Evolutionary conservation across 1,140 invertebrate species (phyloP), one percentile per base, ranked within the genome.

Genomic region (Arctopsyche grandis): DNA sequence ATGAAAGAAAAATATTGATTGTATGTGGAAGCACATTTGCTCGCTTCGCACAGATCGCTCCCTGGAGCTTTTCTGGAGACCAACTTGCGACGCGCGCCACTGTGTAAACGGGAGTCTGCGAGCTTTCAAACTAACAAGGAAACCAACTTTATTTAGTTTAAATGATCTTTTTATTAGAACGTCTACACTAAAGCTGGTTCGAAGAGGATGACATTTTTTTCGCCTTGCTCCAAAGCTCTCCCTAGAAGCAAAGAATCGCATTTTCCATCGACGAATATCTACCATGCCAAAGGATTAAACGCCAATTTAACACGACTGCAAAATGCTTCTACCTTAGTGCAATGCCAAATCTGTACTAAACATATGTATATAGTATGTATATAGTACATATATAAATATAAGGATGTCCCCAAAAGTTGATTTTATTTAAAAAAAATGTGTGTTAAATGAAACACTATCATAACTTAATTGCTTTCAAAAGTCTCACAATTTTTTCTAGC

Each of bases 121-220:
- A 74, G 78, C 78, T 74, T 75, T 79, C 78, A 76, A 79, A 79
- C 78, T 79, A 79, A 79, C 78, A 79, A 79, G 78, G 73, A 75
- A 79, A 79, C 48, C 71, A 76, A 79, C 78, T 79, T 79, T 79
- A 69, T 79, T 79, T 73, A 19, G 58, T 79, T 76, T 58, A 76
- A 79, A 79, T 79, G 71, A 79, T 79, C 78, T 76, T 79, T 79
- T 79, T 79, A n/a, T 48, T 29, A n/a, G 44, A 75, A 38, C 78
- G 70, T 24, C 78, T 60, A 43, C 29, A 38, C 70, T 58, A 73
- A 63, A 79, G 77, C 70, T 16, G 29, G 29, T 38, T 4, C 29
- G 29, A 38, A 38, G 29, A 7, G 29, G 3, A 38, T 4, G 29
- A 38, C 29, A 60, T 60, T 60, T 60, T 60, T 60, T 60, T 60